Evolutionary conservation across 2,113 vertebrate genomes (phyloP).

Genomic region (Psittacula cyanocephala): DNA sequence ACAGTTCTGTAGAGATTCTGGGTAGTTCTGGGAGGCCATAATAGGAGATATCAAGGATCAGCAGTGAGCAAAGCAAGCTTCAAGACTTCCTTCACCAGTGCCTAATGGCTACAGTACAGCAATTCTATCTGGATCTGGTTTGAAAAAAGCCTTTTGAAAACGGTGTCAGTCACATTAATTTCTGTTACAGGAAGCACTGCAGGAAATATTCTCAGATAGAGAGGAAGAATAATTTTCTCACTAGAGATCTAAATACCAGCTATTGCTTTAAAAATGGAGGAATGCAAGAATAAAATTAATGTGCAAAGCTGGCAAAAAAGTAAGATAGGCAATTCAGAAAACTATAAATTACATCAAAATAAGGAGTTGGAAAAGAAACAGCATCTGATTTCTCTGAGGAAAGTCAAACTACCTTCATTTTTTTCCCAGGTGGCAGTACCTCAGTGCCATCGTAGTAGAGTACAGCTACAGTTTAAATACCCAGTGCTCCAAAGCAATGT

Average conservation of each 20-base stretch:
- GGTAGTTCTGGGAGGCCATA: neutral
- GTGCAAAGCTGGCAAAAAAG: neutral
- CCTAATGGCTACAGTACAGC: neutral
- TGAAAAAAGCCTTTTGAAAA: neutral
- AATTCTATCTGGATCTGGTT: neutral
- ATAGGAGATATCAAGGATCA: neutral
- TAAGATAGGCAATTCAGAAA: neutral
- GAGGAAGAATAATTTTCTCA: neutral
- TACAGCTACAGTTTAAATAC: neutral
- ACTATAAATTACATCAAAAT: neutral
- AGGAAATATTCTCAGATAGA: neutral
- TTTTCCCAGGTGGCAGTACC: neutral
- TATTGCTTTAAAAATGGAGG: neutral
- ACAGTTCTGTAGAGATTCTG: neutral
- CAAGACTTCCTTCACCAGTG: neutral
- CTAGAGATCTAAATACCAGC: neutral
- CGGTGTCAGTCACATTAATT: neutral
- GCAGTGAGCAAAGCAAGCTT: neutral
- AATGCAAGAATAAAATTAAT: neutral
- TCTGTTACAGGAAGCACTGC: neutral
- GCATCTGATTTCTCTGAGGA: neutral
- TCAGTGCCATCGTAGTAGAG: fast-evolving
- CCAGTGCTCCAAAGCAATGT: neutral
- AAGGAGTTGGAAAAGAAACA: neutral
- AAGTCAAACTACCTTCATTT: neutral